phyloP scores from a whole-genome alignment of 2,888 invertebrate species.

The Drosophila quasianomalipes region DNA sequence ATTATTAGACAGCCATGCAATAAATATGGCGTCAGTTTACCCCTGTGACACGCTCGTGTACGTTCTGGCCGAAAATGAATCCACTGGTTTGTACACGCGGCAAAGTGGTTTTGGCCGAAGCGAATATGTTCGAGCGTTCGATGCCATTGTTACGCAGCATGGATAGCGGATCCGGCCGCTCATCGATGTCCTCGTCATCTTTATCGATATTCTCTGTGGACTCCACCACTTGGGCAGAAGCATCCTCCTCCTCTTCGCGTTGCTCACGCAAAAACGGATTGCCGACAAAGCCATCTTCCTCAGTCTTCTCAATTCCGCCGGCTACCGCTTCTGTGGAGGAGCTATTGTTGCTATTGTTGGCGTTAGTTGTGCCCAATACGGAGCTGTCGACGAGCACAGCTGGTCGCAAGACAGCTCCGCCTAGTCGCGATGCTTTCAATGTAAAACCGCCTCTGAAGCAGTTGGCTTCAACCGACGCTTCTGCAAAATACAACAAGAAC shows the following conservation, averaged over 20 bases:
- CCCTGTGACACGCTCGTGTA: slow-evolving; percentile 92
- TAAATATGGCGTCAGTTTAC: slow-evolving; percentile 82
- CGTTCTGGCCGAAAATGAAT: slow-evolving; percentile 96
- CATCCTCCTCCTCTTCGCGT: slow-evolving; percentile 69
- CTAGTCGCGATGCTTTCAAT: slow-evolving; percentile 81
- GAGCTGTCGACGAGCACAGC: slow-evolving; percentile 82
- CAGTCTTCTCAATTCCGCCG: slow-evolving; percentile 53
- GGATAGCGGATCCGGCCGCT: slow-evolving; percentile 83
- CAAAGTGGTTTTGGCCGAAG: slow-evolving; percentile 82
- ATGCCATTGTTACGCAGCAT: slow-evolving; percentile 84
- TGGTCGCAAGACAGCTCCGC: slow-evolving; percentile 83
- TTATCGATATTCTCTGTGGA: slow-evolving; percentile 68
- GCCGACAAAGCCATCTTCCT: slow-evolving; percentile 61
- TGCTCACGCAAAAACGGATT: slow-evolving; percentile 84
- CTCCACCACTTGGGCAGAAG: slow-evolving; percentile 54
- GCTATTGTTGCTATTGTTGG: slow-evolving; percentile 43
- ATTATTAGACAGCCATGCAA: background rate
- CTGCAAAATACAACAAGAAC: slow-evolving; percentile 64
- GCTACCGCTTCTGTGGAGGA: slow-evolving; percentile 43
- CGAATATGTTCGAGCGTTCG: slow-evolving; percentile 83
- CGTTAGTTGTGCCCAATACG: slow-evolving; percentile 65
- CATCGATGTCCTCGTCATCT: slow-evolving; percentile 76
- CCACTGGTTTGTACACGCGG: slow-evolving; percentile 86
- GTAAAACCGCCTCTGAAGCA: slow-evolving; percentile 80
- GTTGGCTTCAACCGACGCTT: slow-evolving; percentile 84